These are phyloP conservation scores for Nomada hirtipes DNA, from an alignment of 2,888 invertebrate genomes.

Conservation along the genomic window DNA sequence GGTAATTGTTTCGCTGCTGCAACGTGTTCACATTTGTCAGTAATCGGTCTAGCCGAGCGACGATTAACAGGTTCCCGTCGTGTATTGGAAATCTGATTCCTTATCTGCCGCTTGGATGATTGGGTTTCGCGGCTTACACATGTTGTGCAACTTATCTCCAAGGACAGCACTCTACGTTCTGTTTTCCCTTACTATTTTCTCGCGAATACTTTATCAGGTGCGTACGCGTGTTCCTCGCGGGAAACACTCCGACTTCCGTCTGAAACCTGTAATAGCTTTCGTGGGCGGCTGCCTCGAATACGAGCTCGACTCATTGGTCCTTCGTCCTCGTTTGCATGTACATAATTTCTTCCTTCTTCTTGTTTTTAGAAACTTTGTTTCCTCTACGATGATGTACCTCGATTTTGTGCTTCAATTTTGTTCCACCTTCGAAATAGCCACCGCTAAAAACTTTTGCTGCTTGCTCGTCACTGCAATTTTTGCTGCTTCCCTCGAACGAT, in stretches of 20 bases:
- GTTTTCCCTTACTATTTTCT: not conserved
- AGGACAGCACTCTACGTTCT: conserved; percentile 4
- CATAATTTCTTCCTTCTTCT: not conserved
- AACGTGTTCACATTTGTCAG: not conserved
- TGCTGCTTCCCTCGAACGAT: too few species aligned
- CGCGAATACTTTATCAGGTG: not conserved
- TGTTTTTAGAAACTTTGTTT: too few species aligned
- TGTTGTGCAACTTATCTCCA: conserved; percentile 22
- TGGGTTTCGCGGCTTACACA: not conserved
- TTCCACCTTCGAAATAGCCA: too few species aligned
- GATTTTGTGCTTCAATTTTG: too few species aligned
- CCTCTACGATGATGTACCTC: too few species aligned
- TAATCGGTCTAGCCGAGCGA: not conserved
- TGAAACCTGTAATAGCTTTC: not conserved
- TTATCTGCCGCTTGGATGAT: conserved; percentile 2
- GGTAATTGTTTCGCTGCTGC: not conserved
- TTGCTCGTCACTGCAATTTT: too few species aligned
- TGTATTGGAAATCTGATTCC: conserved; percentile 11
- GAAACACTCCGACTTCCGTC: not conserved
- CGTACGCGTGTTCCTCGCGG: not conserved
- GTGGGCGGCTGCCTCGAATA: not conserved
- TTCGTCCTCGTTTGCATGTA: not conserved
- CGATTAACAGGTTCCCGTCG: conserved; percentile 2
- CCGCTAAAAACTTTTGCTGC: not conserved
- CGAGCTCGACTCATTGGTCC: not conserved